phyloP scores from a whole-genome alignment of 2,888 invertebrate species.

The Dryomyza anilis region DNA sequence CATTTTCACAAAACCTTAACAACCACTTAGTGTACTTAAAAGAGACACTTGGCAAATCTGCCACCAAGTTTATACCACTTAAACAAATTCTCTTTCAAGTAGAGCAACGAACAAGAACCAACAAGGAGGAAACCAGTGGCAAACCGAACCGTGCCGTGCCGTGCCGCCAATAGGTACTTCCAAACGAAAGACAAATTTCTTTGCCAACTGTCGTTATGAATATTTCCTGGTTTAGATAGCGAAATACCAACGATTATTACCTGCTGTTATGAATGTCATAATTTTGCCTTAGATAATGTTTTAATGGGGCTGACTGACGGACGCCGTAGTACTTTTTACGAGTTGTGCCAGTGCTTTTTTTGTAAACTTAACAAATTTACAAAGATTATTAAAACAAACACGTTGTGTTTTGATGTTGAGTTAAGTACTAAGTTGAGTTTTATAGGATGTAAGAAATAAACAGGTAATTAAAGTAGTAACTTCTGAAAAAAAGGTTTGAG shows the following conservation, averaged over 20 bases:
- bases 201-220: conserved; percentile 29
- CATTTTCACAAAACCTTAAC: conserved; percentile 28
- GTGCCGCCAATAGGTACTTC: background rate
- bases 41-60: background rate
- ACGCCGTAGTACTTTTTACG: conserved; percentile 19
- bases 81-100: conserved; percentile 33
- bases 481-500: too few relatives aligned
- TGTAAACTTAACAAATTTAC: too few relatives aligned
- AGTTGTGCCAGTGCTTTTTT: conserved; percentile 2
- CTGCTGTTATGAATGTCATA: conserved; percentile 52
- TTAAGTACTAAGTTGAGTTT: too few relatives aligned
- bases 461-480: conserved; percentile 43
- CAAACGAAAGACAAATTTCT: conserved; percentile 15
- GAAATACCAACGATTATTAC: conserved; percentile 50
- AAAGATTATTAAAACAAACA: too few relatives aligned
- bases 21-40: conserved; percentile 28
- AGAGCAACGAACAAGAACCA: conserved; percentile 12
- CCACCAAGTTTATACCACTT: conserved; percentile 30
- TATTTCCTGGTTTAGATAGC: conserved; percentile 27
- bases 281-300: conserved; percentile 49
- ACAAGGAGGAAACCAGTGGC: background rate
- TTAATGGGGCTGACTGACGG: conserved; percentile 43
- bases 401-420: too few relatives aligned
- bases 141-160: background rate
- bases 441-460: conserved; percentile 39